These are phyloP conservation scores for Conchocele bisecta DNA, from an alignment of 2,888 invertebrate species.

Conservation along the genomic window DNA sequence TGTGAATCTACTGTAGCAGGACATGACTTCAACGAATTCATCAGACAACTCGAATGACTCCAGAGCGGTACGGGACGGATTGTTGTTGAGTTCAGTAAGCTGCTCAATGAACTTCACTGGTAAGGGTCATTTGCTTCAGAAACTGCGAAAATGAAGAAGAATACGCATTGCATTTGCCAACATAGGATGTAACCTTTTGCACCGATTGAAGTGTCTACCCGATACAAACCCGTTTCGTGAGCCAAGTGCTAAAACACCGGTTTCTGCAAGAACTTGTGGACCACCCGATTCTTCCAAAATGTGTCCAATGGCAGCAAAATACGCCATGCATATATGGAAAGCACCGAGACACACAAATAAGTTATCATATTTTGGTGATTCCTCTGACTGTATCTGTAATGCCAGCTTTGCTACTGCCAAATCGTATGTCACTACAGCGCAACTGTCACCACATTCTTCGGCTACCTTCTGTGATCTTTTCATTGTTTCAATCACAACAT, in stretches of 20 bases:
- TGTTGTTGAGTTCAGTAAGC: too few relatives aligned
- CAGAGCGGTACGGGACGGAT: too few relatives aligned
- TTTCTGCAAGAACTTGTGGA: slow-evolving; percentile 52
- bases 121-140: too few relatives aligned
- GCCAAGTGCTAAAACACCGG: slow-evolving; percentile 46
- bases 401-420: slow-evolving; percentile 43
- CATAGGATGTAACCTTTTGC: slow-evolving; percentile 51
- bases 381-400: slow-evolving; percentile 52
- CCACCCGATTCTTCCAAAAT: slow-evolving; percentile 57
- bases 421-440: slow-evolving; percentile 28
- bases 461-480: slow-evolving; percentile 38
- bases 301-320: slow-evolving; percentile 53
- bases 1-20: too few relatives aligned
- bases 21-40: too few relatives aligned
- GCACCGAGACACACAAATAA: slow-evolving; percentile 57
- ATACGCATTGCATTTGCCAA: slow-evolving; percentile 35
- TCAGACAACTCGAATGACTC: too few relatives aligned
- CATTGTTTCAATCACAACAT: slow-evolving; percentile 53
- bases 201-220: slow-evolving; percentile 46
- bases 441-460: slow-evolving; percentile 28
- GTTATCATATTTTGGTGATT: slow-evolving; percentile 54
- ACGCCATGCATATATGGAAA: slow-evolving; percentile 57
- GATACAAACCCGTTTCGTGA: slow-evolving; percentile 50
- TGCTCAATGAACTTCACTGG: too few relatives aligned
- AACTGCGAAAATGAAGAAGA: too few relatives aligned